phyloP scores from a whole-genome alignment of 2,113 vertebrate species.

The Ciconia maguari region DNA sequence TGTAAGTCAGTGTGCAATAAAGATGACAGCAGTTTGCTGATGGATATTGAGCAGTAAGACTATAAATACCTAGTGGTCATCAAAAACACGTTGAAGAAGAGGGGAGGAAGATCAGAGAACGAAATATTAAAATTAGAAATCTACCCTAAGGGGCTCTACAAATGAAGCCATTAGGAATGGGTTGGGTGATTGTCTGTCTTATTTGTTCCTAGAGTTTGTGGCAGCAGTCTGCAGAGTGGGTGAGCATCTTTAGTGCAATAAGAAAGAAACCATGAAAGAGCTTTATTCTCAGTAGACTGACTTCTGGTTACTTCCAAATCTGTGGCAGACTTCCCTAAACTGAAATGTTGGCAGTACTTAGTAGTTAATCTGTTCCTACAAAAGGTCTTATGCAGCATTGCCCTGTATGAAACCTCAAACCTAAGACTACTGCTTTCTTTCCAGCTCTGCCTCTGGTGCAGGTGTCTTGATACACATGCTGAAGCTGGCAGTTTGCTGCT shows the following conservation, averaged over 20 bases:
- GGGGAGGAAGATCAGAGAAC: neutral
- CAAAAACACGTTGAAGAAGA: neutral
- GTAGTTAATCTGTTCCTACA: neutral
- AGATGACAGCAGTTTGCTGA: neutral
- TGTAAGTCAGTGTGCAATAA: neutral
- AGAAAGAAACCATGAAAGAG: neutral
- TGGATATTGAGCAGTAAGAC: neutral
- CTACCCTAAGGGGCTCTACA: neutral
- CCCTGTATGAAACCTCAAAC: neutral
- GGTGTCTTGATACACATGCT: neutral
- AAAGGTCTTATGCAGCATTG: neutral
- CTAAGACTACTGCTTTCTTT: neutral
- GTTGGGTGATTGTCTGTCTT: neutral
- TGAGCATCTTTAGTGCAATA: neutral
- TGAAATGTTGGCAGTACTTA: neutral
- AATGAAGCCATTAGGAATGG: neutral
- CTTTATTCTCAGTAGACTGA: neutral
- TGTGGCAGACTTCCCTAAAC: neutral
- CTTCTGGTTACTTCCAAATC: neutral
- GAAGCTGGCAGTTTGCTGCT: neutral
- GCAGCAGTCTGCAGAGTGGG: neutral
- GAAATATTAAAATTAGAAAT: neutral
- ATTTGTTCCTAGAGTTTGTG: neutral
- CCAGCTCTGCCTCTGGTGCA: neutral
- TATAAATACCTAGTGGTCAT: neutral